Percentiles rank a stretch among this genome's conserved stretches.
phyloP scores from a whole-genome alignment of 2,113 vertebrate genomes.

The Myanophis thanlyinensis region DNA sequence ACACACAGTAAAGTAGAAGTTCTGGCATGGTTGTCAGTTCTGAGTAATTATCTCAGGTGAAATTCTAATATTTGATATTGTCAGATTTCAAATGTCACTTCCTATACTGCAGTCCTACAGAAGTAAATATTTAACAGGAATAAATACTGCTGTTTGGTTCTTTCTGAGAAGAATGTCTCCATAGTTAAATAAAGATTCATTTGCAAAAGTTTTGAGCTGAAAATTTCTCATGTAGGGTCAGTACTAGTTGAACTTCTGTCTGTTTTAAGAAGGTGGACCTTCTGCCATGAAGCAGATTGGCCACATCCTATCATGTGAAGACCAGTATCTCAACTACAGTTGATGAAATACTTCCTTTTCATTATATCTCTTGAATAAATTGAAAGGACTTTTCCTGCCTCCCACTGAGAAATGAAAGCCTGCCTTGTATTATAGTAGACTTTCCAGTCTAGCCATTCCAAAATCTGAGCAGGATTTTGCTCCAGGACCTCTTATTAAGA shows the following conservation, averaged over 20 bases:
- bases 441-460: background rate
- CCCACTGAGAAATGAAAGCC: background rate
- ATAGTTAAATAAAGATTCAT: background rate
- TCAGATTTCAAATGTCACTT: background rate
- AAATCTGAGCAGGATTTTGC: background rate
- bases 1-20: background rate
- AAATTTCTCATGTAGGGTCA: background rate
- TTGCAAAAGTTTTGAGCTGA: background rate
- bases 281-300: background rate
- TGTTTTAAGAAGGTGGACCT: background rate
- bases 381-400: background rate
- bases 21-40: background rate
- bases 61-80: background rate
- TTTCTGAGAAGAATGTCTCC: background rate
- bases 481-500: background rate
- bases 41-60: slow-evolving; percentile 7
- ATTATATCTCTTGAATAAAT: background rate
- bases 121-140: background rate
- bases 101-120: background rate
- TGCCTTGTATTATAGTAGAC: no score
- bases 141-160: background rate
- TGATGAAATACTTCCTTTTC: background rate
- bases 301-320: background rate
- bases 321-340: background rate
- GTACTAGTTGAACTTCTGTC: background rate